Base-by-base conservation (phyloP, 2,888 invertebrate genomes). In the Dorcus parallelipipedus region DNA sequence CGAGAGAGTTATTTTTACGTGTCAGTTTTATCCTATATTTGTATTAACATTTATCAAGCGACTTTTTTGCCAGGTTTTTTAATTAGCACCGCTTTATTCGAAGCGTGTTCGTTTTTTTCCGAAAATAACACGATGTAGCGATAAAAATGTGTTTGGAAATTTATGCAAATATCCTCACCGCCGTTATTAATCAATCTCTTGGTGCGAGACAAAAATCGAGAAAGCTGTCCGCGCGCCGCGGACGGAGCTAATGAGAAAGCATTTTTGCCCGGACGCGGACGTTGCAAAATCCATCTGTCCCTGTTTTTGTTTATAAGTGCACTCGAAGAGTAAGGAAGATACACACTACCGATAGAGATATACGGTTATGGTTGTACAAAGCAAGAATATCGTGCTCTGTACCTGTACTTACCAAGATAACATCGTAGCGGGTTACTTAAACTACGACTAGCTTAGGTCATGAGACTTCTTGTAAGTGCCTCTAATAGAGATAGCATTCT, bases 371-470 rank as follows among this genome's bases (percentile, higher is more conserved):
- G 67, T 59, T 49, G 56, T 64, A 66, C 62, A 67, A 67, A 66
- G 66, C 61, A 60, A 60, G 66, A 66, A 66, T 64, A 67, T 67
- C 67, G 67, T 67, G 67, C 66, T 65, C 60, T 57, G 64, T 67
- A 67, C 67, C 67, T 67, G 67, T 66, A 64, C 63, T 62, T 59
- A 59, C 56, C 20, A 50, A 63, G 67, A 67, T 67, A 67, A 65
- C 65, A 67, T 67, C 67, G 60, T 60, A 61, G 61, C 64, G 65
- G 63, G 66, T 67, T 67, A 67, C 67, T 67, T 67, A 65, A 67
- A 66, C 63, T 63, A 65, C 64, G 62, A 64, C 66, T 63, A 63
- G 63, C 64, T 60, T 61, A 63, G 66, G 67, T 67, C 67, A 67
- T 67, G 67, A 60, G 66, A 66, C 64, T 66, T 67, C 64, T 65